Evolutionary conservation across 2,113 vertebrate species (phyloP).

Genomic region (Bucco capensis): DNA sequence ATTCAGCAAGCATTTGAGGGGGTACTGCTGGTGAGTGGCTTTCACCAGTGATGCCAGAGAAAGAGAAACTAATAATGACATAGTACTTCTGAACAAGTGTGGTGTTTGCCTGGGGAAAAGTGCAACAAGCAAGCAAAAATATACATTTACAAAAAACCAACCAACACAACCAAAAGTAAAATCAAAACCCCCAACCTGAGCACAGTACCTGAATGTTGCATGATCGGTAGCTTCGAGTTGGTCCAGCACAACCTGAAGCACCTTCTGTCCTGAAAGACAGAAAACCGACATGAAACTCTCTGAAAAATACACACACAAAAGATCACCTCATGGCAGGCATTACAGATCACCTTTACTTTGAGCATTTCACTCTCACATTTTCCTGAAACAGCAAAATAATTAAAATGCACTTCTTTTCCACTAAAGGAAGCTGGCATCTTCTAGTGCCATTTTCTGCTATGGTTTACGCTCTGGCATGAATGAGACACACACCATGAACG

Average conservation of each 20-base stretch:
- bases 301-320: background rate
- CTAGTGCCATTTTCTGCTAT: background rate
- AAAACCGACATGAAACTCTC: background rate
- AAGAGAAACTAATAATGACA: background rate
- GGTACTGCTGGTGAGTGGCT: background rate
- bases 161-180: too few relatives aligned
- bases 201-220: constrained; percentile 86
- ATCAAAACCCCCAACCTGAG: background rate
- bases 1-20: background rate
- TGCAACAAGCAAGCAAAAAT: background rate
- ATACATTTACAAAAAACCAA: too few relatives aligned
- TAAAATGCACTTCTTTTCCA: background rate
- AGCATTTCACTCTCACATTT: background rate
- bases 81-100: background rate
- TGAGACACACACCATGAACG: background rate
- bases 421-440: background rate
- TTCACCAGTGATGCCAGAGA: background rate
- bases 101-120: background rate
- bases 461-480: background rate
- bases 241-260: constrained; percentile 85
- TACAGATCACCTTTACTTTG: background rate
- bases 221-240: constrained; percentile 79
- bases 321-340: background rate
- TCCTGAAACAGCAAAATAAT: background rate
- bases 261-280: constrained; percentile 80